Conservation (phyloP, 30 jellyfish, hydroid and myxozoan genomes). For the Aurelia sp. region DNA sequence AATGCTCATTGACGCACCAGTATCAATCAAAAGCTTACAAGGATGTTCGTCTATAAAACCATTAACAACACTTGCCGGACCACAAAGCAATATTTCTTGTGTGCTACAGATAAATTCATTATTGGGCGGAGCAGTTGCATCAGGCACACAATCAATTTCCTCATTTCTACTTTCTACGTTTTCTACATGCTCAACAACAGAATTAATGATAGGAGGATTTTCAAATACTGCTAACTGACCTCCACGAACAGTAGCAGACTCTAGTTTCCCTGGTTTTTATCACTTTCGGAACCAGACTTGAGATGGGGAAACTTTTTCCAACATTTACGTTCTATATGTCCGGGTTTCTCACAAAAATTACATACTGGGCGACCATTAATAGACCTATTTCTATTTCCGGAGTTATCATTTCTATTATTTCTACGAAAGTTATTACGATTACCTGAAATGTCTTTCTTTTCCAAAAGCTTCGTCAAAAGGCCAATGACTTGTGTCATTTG, state of each 20-base stretch:
- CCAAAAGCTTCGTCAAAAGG: conserved; percentile 26
- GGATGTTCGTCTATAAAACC: neutral
- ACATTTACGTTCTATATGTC: conserved; percentile 41
- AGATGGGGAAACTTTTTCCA: conserved; percentile 34
- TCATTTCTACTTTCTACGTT: neutral
- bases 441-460: conserved; percentile 10
- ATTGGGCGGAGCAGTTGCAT: neutral
- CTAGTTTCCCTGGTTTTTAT: conserved; percentile 57
- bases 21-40: neutral
- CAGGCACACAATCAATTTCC: neutral
- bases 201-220: conserved; percentile 11
- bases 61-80: conserved; percentile 1
- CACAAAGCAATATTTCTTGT: conserved; percentile 9
- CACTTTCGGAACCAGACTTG: neutral
- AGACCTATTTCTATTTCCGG: neutral
- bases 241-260: conserved; percentile 59
- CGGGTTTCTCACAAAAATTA: conserved; percentile 46
- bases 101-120: neutral
- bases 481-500: conserved; percentile 57
- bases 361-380: conserved; percentile 27
- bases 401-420: neutral
- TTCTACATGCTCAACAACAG: neutral
- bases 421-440: neutral
- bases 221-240: conserved; percentile 29
- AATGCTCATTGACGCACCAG: conserved; percentile 43